Percentiles rank a stretch among this genome's conserved stretches.
Evolutionary conservation across 2,888 invertebrate species (phyloP).

Genomic region (Hyles lineata): DNA sequence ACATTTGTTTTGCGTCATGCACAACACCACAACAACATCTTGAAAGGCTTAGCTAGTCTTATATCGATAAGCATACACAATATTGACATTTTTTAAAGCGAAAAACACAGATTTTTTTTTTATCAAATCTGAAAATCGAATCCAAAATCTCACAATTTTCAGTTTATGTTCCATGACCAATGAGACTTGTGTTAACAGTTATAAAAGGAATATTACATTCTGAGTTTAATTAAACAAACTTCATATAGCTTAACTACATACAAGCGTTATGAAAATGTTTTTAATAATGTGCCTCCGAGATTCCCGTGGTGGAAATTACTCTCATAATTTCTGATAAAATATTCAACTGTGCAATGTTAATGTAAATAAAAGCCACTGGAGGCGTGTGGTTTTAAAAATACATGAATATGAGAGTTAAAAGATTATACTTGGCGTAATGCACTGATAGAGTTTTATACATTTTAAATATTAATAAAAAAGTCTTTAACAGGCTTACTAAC

Average conservation of each 20-base stretch:
- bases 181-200: too few relatives aligned
- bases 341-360: neutral
- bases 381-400: neutral
- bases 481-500: too few relatives aligned
- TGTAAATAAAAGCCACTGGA: neutral
- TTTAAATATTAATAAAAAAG: neutral
- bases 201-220: too few relatives aligned
- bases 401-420: neutral
- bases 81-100: too few relatives aligned
- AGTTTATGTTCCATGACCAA: too few relatives aligned
- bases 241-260: neutral
- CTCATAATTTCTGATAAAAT: neutral
- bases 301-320: neutral
- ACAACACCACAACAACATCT: too few relatives aligned
- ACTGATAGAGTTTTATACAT: neutral
- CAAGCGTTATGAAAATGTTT: neutral
- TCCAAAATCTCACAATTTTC: too few relatives aligned
- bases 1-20: too few relatives aligned
- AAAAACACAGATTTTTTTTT: too few relatives aligned
- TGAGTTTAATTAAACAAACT: neutral
- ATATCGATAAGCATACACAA: too few relatives aligned
- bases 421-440: neutral
- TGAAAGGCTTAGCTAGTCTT: too few relatives aligned
- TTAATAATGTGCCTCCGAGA: neutral
- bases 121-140: too few relatives aligned